Percentiles rank a stretch among this genome's conserved stretches.
These are phyloP conservation scores for Eilema caniola DNA, from an alignment of 2,888 invertebrate species.

Conservation along the genomic window DNA sequence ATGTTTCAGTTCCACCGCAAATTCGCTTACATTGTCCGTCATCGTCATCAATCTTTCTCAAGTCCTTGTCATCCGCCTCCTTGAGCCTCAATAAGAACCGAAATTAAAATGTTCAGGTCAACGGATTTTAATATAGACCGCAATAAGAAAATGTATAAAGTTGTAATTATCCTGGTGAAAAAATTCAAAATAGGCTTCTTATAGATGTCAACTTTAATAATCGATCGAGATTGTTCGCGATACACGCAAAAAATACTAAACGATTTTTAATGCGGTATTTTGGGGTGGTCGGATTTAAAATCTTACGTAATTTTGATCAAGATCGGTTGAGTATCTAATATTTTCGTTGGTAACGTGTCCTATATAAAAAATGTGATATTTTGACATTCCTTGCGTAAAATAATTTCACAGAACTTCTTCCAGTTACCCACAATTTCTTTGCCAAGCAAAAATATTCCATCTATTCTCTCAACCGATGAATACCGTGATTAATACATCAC, in stretches of 20 bases:
- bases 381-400: too few relatives aligned
- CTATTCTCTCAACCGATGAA: neutral
- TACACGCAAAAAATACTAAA: too few relatives aligned
- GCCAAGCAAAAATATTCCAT: neutral
- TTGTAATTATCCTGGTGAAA: neutral
- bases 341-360: too few relatives aligned
- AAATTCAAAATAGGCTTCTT: neutral
- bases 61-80: constrained; percentile 28
- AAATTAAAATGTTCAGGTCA: constrained; percentile 30
- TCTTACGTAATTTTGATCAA: too few relatives aligned
- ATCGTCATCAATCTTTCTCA: constrained; percentile 16
- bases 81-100: constrained; percentile 25
- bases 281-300: too few relatives aligned
- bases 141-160: constrained; percentile 9
- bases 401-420: too few relatives aligned
- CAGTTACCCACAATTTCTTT: neutral
- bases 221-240: too few relatives aligned
- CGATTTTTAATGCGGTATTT: too few relatives aligned
- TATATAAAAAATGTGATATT: too few relatives aligned
- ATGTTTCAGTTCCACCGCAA: constrained; percentile 8
- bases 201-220: too few relatives aligned
- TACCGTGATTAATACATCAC: constrained; percentile 17
- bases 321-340: too few relatives aligned
- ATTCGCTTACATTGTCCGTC: constrained; percentile 20
- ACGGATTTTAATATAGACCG: constrained; percentile 17